Conservation (phyloP, 2,888 invertebrate species). For the Melieria crassipennis region DNA sequence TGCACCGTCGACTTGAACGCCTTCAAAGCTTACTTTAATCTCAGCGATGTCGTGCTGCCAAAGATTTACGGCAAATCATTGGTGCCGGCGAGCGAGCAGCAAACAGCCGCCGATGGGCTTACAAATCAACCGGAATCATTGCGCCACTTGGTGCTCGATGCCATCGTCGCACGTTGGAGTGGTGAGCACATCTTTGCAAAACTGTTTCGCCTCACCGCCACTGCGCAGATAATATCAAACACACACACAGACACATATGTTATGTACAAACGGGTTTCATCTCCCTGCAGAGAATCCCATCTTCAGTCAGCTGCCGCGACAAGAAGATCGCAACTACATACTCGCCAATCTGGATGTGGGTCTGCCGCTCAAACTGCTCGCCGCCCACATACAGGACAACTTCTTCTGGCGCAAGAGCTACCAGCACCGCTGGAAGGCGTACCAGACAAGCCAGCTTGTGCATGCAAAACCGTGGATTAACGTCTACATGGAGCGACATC, state of each 20-base stretch:
- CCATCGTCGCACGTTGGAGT: slow-evolving; percentile 60
- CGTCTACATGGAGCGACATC: slow-evolving; percentile 65
- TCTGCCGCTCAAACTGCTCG: slow-evolving; percentile 60
- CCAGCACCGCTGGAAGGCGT: slow-evolving; percentile 58
- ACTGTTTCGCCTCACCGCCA: no score
- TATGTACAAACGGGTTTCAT: background rate
- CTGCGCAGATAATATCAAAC: slow-evolving; percentile 14
- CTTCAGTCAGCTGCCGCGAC: slow-evolving; percentile 53
- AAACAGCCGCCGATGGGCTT: slow-evolving; percentile 26
- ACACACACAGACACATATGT: slow-evolving; percentile 1
- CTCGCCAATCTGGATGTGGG: slow-evolving; percentile 60
- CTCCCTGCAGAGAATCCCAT: slow-evolving; percentile 56
- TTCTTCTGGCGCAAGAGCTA: slow-evolving; percentile 64
- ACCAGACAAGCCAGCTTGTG: slow-evolving; percentile 34
- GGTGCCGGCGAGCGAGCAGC: slow-evolving; percentile 29
- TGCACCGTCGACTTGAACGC: slow-evolving; percentile 62
- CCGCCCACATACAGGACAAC: slow-evolving; percentile 60
- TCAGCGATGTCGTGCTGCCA: slow-evolving; percentile 49
- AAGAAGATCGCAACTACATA: slow-evolving; percentile 63
- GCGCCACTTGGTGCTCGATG: slow-evolving; percentile 60
- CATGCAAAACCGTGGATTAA: slow-evolving; percentile 58
- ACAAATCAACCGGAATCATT: slow-evolving; percentile 53
- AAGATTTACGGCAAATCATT: slow-evolving; percentile 49
- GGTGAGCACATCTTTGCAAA: slow-evolving; percentile 48
- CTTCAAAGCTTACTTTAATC: slow-evolving; percentile 60